A percentile compares a stretch with the other conserved stretches of the same genome.
Evolutionary conservation across 37 sponge, comb jelly and placozoan genomes (phyloP).

Genomic region (Crambe crambe): DNA sequence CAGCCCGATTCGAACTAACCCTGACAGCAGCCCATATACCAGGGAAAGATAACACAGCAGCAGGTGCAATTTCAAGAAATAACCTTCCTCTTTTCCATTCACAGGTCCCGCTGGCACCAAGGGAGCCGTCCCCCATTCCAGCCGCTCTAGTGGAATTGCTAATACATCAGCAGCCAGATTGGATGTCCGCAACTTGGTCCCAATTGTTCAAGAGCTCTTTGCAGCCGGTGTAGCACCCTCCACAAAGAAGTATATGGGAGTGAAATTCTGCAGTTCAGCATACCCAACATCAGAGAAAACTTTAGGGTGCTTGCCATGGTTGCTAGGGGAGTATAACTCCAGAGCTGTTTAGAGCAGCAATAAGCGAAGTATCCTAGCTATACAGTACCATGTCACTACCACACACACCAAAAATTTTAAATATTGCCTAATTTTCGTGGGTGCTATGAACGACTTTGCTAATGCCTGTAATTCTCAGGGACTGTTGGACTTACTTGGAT

Average conservation of each 20-base stretch:
- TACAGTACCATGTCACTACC: too few species aligned
- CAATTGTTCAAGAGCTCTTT: not conserved
- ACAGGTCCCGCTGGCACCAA: slow-evolving; percentile 13
- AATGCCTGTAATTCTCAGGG: too few species aligned
- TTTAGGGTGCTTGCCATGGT: too few species aligned
- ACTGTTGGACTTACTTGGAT: too few species aligned
- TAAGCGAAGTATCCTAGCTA: too few species aligned
- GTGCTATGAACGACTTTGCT: too few species aligned
- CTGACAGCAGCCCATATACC: slow-evolving; percentile 48
- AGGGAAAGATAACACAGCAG: slow-evolving; percentile 33
- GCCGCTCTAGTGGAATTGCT: slow-evolving; percentile 3
- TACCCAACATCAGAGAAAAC: not conserved
- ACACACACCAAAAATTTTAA: too few species aligned
- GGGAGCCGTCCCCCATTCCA: not conserved
- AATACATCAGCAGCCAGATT: slow-evolving; percentile 12
- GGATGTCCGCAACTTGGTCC: slow-evolving; percentile 13
- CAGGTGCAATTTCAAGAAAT: slow-evolving; percentile 42
- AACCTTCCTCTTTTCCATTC: slow-evolving; percentile 21
- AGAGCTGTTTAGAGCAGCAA: too few species aligned
- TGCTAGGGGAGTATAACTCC: too few species aligned
- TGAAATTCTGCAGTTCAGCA: not conserved
- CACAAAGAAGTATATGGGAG: not conserved
- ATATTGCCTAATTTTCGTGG: too few species aligned
- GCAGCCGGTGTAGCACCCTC: not conserved
- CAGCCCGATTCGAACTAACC: slow-evolving; percentile 16